Percentiles rank a stretch among this genome's conserved stretches.
Evolutionary conservation across 2,888 invertebrate species (phyloP).

Genomic region (Nomada ruficornis): DNA sequence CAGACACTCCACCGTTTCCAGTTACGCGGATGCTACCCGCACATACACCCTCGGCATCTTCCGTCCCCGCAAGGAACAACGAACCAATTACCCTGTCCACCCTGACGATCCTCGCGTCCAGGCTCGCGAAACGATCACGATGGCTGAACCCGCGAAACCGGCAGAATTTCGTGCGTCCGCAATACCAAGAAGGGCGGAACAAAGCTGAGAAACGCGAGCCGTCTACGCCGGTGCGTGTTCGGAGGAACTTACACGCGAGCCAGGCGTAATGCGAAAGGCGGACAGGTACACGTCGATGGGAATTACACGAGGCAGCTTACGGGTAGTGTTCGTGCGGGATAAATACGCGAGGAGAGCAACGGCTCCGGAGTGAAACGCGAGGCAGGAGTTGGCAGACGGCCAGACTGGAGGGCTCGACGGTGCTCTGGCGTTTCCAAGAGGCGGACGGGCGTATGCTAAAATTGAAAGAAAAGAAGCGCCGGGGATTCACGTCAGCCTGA

Average conservation of each 20-base stretch:
- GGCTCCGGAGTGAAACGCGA: conserved; percentile 55
- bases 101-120: too few relatives aligned
- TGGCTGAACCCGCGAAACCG: not conserved
- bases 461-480: conserved; percentile 76
- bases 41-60: too few relatives aligned
- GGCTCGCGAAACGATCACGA: not conserved
- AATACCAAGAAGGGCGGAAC: not conserved
- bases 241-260: conserved; percentile 26
- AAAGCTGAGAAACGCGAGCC: not conserved
- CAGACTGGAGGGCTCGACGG: conserved; percentile 68
- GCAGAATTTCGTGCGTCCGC: not conserved
- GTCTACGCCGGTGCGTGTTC: conserved; percentile 20
- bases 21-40: too few relatives aligned
- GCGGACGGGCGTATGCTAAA: conserved; percentile 73
- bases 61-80: too few relatives aligned
- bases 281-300: conserved; percentile 56
- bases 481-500: conserved; percentile 68
- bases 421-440: conserved; percentile 49
- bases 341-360: conserved; percentile 44
- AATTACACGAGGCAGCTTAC: conserved; percentile 25
- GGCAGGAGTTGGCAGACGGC: conserved; percentile 72
- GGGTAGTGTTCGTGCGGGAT: conserved; percentile 45
- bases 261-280: conserved; percentile 45
- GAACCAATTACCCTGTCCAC: too few relatives aligned
- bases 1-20: too few relatives aligned